Evolutionary conservation across 2,888 invertebrate species (phyloP), one percentile per base, ranked within the genome.

Genomic region (Omphaloscelis lunosa): DNA sequence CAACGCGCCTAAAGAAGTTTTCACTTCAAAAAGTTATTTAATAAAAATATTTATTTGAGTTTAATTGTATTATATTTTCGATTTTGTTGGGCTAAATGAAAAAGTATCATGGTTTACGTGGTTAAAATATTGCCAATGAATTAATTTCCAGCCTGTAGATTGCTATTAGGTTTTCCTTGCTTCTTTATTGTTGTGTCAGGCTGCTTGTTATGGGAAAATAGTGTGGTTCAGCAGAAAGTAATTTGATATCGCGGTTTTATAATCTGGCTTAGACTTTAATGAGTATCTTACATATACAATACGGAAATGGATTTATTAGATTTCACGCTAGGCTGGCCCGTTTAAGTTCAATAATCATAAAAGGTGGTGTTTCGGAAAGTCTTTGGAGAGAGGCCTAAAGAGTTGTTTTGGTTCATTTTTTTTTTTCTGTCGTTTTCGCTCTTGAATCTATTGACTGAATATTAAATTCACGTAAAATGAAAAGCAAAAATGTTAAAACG

Each of bases 111-210:
- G 34, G 34, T 34, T 34, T 34, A 34, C 34, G 34, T 34, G 34
- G 34, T 34, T 34, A 34, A 34, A 34, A 34, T 34, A 34, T 5
- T 34, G 34, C 34, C 34, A 34, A 34, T 34, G 34, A 34, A 34
- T 34, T 34, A 34, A 34, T 3, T 34, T 34, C 34, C 34, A 34
- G 34, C 4, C 34, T 34, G 34, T 34, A 63, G 17, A 81, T 83
- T 77, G 29, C 12, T 41, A 34, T 66, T 66, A 68, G 15, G 11
- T 58, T 78, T 48, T 34, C 51, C n/a, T 20, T n/a, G n/a, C 0
- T 59, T 48, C n/a, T 68, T 61, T 65, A 20, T 45, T 51, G 27
- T 66, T 58, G n/a, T 66, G 23, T 34, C 15, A 20, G 9, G 0
- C 9, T n/a, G 53, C 4, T 62, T 51, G 34, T 48, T 2, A 6